These are phyloP conservation scores for Hoplodrina ambigua DNA, from an alignment of 2,888 invertebrate genomes.

Conservation along the genomic window DNA sequence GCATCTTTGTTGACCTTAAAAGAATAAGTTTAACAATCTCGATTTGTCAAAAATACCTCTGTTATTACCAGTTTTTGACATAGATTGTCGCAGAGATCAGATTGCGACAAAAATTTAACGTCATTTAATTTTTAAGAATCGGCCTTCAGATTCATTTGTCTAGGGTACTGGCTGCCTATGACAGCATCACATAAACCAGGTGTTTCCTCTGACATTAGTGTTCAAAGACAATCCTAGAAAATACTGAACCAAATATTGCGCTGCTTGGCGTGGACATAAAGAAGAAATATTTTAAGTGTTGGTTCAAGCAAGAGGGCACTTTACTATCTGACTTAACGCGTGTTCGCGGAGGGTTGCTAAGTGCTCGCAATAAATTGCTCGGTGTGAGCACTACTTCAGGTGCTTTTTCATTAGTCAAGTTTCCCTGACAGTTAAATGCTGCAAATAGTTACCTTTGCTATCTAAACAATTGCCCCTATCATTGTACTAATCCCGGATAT, in stretches of 20 bases:
- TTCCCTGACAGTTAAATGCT: constrained; percentile 71
- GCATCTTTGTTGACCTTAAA: not conserved
- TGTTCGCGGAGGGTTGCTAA: constrained; percentile 79
- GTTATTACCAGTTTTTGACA: no score
- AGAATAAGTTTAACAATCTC: no score
- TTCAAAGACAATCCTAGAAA: constrained; percentile 4
- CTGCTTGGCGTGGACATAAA: constrained; percentile 54
- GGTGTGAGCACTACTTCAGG: constrained; percentile 80
- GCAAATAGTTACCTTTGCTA: constrained; percentile 53
- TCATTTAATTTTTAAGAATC: no score
- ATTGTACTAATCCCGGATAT: constrained; percentile 36
- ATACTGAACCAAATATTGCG: constrained; percentile 30
- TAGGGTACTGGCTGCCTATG: not conserved
- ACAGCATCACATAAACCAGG: constrained; percentile 1
- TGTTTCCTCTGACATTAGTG: not conserved
- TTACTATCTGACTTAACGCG: constrained; percentile 75
- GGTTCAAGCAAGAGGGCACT: constrained; percentile 72
- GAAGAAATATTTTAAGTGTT: constrained; percentile 68
- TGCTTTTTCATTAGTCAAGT: constrained; percentile 81
- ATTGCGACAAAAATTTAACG: no score
- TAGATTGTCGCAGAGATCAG: no score
- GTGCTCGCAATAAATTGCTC: constrained; percentile 85
- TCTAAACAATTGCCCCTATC: constrained; percentile 54
- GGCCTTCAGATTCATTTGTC: not conserved
- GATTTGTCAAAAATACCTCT: no score